These are phyloP conservation scores for Poliocrania exsul DNA, from an alignment of 2,797 vertebrate species.

Conservation along the genomic window DNA sequence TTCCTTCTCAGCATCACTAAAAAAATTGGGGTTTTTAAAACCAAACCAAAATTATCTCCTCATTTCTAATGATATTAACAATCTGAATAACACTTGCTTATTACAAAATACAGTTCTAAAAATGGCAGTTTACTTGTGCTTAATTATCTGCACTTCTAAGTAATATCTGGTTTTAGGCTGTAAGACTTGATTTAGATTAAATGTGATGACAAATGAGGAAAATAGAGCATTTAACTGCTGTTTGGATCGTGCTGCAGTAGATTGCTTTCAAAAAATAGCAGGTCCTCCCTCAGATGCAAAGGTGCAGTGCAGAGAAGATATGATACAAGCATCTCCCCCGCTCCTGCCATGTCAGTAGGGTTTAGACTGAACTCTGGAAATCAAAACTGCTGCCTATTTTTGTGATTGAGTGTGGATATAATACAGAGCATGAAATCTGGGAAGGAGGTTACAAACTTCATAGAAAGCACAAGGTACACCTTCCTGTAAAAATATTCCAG, in stretches of 20 bases:
- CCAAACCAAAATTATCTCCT: background rate
- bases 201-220: background rate
- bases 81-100: background rate
- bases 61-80: background rate
- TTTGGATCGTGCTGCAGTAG: background rate
- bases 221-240: background rate
- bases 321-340: background rate
- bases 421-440: background rate
- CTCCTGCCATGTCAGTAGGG: background rate
- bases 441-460: background rate
- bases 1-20: background rate
- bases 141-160: background rate
- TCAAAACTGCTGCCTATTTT: background rate
- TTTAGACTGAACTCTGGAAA: background rate
- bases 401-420: background rate
- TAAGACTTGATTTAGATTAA: background rate
- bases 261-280: background rate
- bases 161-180: background rate
- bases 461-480: background rate
- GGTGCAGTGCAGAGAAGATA: background rate
- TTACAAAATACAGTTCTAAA: background rate
- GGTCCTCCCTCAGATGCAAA: background rate
- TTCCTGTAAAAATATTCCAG: background rate
- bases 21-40: background rate
- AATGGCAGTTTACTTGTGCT: background rate